Evolutionary conservation across 1,140 invertebrate species (phyloP), one percentile per base, ranked within the genome.

Genomic region (Himalopsyche phryganea): DNA sequence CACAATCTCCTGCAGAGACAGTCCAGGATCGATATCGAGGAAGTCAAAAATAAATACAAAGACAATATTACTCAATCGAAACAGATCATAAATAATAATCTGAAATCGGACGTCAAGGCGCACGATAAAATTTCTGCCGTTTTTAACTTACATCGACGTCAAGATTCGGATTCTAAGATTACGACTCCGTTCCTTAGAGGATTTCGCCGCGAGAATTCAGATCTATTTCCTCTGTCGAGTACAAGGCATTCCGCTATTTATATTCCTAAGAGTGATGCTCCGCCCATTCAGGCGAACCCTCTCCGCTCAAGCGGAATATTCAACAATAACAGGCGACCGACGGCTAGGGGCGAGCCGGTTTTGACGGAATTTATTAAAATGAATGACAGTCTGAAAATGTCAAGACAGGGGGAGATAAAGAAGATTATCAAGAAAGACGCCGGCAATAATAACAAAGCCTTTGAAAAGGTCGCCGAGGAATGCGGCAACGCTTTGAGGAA

Each of bases 161-260:
- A 85, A 66, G 86, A 88, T 28, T 80, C 84, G 35, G 87, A 88
- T 63, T 80, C 80, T 4, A 86, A 83, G 68, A 69, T 87, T 44
- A 78, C 81, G 5, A 84, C 80, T 64, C 81, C 84, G 50, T 88
- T 89, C 68, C 83, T 87, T 36, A 81, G 87, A 56, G 85, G 86
- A n/a, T 90, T 91, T 68, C 78, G 89, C 19, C 80, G 89, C 51
- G 89, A 91, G 69, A 89, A 90, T 71, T 89, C 88, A 0, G 88
- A 91, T 67, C 85, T 91, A 57, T 89, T 90, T 66, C 87, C 86
- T 1, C 66, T 83, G 35, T 78, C 81, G 11, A 83, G 85, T 32
- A 82, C 83, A n/a, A 74, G 88, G 28, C 87, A 90, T 68, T 90
- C 88, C 19, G 88, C 87, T 6, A 79, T 90, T 69, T 80, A 68